A percentile compares a stretch with the other conserved stretches of the same genome.
These are phyloP conservation scores for Pipa parva DNA, from an alignment of 2,113 vertebrate species.

Conservation along the genomic window DNA sequence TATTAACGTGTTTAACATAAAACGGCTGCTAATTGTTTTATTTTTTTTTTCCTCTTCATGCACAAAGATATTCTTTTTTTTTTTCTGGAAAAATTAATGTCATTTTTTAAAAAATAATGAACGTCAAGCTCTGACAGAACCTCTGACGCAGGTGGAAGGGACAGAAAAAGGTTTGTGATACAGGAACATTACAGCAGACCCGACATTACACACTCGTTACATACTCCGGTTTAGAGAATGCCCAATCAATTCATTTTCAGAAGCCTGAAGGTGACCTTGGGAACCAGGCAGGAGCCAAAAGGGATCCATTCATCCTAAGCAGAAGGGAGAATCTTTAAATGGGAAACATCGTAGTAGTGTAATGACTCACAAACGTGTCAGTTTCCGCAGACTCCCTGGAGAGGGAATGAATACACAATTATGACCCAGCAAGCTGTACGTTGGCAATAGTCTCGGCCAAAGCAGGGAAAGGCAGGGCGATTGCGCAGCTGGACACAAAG, in stretches of 20 bases:
- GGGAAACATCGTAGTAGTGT: constrained; percentile 20
- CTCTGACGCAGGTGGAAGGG: no score
- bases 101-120: no score
- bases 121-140: no score
- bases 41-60: no score
- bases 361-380: constrained; percentile 35
- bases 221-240: background rate
- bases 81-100: no score
- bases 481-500: constrained; percentile 22
- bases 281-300: constrained; percentile 1
- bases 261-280: constrained; percentile 32
- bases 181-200: background rate
- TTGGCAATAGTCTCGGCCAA: constrained; percentile 10
- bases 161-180: no score
- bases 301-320: constrained; percentile 15
- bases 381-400: constrained; percentile 29
- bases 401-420: constrained; percentile 32
- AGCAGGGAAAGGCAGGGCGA: constrained; percentile 7
- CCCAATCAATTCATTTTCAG: constrained; percentile 17
- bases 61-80: no score
- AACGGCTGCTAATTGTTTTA: no score
- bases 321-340: constrained; percentile 16
- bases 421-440: constrained; percentile 14
- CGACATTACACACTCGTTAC: background rate
- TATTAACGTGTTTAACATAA: no score